Conservation (phyloP, 2,113 vertebrate species). For the Istiophorus platypterus region DNA sequence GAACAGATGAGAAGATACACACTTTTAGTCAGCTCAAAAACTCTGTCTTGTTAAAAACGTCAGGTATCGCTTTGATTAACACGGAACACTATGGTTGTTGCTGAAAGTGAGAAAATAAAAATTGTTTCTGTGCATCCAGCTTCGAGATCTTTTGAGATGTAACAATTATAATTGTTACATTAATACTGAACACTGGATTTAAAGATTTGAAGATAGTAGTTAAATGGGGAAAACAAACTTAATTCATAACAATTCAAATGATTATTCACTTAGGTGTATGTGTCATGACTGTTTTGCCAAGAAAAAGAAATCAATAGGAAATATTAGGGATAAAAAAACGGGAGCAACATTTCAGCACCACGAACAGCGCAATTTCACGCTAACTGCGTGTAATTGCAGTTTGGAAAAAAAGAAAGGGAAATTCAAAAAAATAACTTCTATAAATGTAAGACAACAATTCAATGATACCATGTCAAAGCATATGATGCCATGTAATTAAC, state of each 20-base stretch:
- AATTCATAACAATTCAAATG: neutral
- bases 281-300: neutral
- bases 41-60: neutral
- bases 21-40: neutral
- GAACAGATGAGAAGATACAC: neutral
- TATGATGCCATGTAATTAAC: neutral
- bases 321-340: neutral
- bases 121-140: no score
- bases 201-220: accelerated
- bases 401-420: no score
- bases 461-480: neutral
- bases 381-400: neutral
- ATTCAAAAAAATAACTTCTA: neutral
- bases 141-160: no score
- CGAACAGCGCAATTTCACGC: constrained; percentile 53
- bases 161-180: no score
- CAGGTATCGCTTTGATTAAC: neutral
- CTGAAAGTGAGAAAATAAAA: no score
- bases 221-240: accelerated
- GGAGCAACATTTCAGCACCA: constrained; percentile 35
- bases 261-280: neutral
- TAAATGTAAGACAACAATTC: neutral
- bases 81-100: no score
- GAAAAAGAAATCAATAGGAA: neutral
- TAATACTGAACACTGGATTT: no score